Conservation (phyloP, 2,113 vertebrate genomes). For the Chloropsis hardwickii region DNA sequence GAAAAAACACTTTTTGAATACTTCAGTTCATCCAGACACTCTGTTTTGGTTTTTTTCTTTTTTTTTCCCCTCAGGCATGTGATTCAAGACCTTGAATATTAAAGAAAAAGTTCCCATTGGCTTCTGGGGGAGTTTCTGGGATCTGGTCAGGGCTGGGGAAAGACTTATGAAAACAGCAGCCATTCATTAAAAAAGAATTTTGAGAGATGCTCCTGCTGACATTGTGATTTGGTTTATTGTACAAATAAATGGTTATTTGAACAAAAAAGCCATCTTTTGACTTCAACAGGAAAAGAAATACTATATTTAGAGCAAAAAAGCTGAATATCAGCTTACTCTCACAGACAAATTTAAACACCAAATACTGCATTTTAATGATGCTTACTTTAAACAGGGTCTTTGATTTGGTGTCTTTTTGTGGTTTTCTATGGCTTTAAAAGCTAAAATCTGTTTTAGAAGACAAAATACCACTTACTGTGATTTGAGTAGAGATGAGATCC, state of each 20-base stretch:
- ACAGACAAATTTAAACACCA: neutral
- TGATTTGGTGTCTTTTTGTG: neutral
- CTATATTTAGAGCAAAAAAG: neutral
- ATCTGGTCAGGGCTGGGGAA: neutral
- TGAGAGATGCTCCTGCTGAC: neutral
- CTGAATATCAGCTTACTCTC: neutral
- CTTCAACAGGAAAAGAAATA: neutral
- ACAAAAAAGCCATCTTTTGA: neutral
- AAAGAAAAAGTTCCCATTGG: neutral
- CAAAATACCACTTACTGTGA: neutral
- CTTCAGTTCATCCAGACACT: neutral
- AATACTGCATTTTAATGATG: constrained; percentile 12
- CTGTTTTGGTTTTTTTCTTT: fast-evolving
- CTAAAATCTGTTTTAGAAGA: neutral
- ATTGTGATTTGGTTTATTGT: neutral
- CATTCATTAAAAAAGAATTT: neutral
- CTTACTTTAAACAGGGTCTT: neutral
- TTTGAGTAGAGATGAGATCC: neutral
- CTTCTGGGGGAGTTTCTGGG: neutral
- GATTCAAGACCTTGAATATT: neutral
- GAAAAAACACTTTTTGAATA: neutral
- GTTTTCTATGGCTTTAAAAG: neutral
- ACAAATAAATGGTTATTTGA: neutral
- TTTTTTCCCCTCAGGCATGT: neutral
- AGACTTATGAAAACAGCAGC: neutral